Percentiles rank a stretch among this genome's conserved stretches.
phyloP scores from a whole-genome alignment of 1,140 invertebrate species.

The Drosophila kikkawai region DNA sequence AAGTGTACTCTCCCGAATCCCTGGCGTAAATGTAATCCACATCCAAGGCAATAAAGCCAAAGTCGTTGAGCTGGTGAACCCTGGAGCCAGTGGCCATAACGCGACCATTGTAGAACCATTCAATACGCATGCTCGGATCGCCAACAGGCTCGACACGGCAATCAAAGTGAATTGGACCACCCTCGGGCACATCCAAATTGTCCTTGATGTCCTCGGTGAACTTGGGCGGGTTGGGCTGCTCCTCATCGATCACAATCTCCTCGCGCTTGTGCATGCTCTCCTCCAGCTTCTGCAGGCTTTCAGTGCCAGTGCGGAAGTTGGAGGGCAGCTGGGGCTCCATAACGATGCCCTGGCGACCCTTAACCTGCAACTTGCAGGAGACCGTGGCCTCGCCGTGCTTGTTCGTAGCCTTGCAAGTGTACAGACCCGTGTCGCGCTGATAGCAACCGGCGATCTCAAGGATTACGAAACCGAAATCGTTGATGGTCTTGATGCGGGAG shows the following conservation, averaged over 20 bases:
- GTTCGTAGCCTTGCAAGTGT: conserved; percentile 96
- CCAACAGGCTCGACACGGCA: conserved; percentile 94
- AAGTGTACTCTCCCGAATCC: conserved; percentile 94
- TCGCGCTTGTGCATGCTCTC: conserved; percentile 95
- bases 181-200: conserved; percentile 93
- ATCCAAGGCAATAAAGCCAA: conserved; percentile 95
- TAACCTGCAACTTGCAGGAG: conserved; percentile 93
- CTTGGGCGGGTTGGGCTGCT: conserved; percentile 93
- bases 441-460: conserved; percentile 95
- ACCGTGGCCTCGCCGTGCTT: conserved; percentile 95
- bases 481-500: conserved; percentile 95
- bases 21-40: conserved; percentile 94
- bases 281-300: conserved; percentile 95
- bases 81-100: conserved; percentile 95
- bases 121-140: conserved; percentile 94
- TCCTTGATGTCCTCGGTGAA: conserved; percentile 95
- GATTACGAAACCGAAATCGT: conserved; percentile 97
- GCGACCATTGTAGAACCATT: conserved; percentile 97
- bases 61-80: conserved; percentile 96
- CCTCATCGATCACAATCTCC: conserved; percentile 92
- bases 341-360: conserved; percentile 94
- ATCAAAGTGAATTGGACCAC: conserved; percentile 95
- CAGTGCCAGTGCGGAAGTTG: conserved; percentile 94
- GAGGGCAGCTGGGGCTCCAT: conserved; percentile 95
- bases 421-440: conserved; percentile 94